Evolutionary conservation across 1,140 invertebrate species (phyloP).

Genomic region (Caenorhabditis elegans): WBcel235 BX284605.5:12136501-12137000

Average conservation of each 20-base stretch:
- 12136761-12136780: too few relatives aligned
- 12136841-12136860: too few relatives aligned
- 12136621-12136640: neutral
- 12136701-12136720: neutral
- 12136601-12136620: neutral
- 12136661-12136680: neutral
- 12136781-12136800: too few relatives aligned
- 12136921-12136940: neutral
- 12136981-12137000: constrained; percentile 7
- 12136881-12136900: too few relatives aligned
- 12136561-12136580: too few relatives aligned
- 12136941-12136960: neutral
- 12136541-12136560: neutral
- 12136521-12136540: neutral
- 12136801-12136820: too few relatives aligned
- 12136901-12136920: too few relatives aligned
- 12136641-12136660: neutral
- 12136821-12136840: too few relatives aligned
- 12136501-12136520: neutral
- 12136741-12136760: too few relatives aligned
- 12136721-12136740: too few relatives aligned
- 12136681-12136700: constrained; percentile 7
- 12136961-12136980: neutral
- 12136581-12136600: neutral
- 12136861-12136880: too few relatives aligned